phyloP scores from a whole-genome alignment of 2,113 vertebrate genomes.

The Pluvialis apricaria region DNA sequence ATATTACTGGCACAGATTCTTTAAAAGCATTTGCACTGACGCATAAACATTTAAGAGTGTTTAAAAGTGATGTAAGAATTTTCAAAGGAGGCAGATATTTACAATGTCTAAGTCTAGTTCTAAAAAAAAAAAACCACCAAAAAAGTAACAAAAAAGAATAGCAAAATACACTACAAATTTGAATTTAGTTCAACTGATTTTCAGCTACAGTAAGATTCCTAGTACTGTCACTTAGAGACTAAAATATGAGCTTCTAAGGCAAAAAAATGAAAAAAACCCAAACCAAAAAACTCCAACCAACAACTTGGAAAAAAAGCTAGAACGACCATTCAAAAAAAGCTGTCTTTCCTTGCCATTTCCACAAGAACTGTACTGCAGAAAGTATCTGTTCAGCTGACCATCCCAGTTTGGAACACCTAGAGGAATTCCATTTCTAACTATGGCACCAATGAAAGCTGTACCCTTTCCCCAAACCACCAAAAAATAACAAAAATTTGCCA shows the following conservation, averaged over 20 bases:
- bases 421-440: background rate
- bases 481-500: background rate
- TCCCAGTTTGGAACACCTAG: background rate
- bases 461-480: background rate
- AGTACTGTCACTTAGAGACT: background rate
- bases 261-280: background rate
- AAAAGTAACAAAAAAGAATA: background rate
- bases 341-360: background rate
- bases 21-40: background rate
- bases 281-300: background rate
- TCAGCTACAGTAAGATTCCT: background rate
- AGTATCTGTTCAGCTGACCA: background rate
- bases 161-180: background rate
- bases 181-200: background rate
- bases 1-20: background rate
- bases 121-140: background rate
- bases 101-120: background rate
- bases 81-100: background rate
- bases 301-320: background rate
- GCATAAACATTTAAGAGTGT: background rate
- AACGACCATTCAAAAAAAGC: background rate
- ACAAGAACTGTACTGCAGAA: background rate
- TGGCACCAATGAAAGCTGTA: background rate
- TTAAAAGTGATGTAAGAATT: background rate
- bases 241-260: background rate